Percentiles rank a stretch among this genome's conserved stretches.
phyloP scores from a whole-genome alignment of 2,113 vertebrate species.

The Leptodactylus fuscus region DNA sequence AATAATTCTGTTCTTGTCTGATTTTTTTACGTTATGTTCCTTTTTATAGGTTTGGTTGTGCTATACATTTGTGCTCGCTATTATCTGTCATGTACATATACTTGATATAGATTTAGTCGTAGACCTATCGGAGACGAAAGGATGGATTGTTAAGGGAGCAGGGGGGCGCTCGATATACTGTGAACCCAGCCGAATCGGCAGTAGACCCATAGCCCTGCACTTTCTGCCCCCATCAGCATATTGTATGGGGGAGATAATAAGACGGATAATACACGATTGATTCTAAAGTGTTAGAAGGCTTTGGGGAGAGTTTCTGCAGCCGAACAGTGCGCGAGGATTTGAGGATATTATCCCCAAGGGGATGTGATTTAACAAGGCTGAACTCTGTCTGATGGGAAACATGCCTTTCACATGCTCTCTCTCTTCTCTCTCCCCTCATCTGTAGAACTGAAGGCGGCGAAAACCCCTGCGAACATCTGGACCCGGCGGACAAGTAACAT shows the following conservation, averaged over 20 bases:
- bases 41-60: no score
- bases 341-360: slow-evolving; percentile 56
- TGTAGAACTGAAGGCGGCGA: slow-evolving; percentile 61
- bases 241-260: slow-evolving; percentile 37
- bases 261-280: slow-evolving; percentile 55
- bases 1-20: no score
- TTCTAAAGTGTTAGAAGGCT: slow-evolving; percentile 47
- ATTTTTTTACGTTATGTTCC: no score
- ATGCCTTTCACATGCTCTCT: slow-evolving; percentile 58
- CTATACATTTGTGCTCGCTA: not conserved
- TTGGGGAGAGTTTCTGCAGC: slow-evolving; percentile 45
- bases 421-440: slow-evolving; percentile 14
- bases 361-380: slow-evolving; percentile 56
- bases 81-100: no score
- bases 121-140: not conserved
- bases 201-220: not conserved
- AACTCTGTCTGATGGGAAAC: slow-evolving; percentile 58
- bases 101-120: not conserved
- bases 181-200: not conserved
- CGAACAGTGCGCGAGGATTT: slow-evolving; percentile 24
- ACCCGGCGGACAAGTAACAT: slow-evolving; percentile 64
- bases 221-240: slow-evolving; percentile 36
- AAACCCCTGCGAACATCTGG: slow-evolving; percentile 37
- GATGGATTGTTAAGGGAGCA: not conserved
- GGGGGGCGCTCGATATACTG: not conserved